Evolutionary conservation across 92 coral and sea anemone species (phyloP).

Genomic region (Porites cylindrica): DNA sequence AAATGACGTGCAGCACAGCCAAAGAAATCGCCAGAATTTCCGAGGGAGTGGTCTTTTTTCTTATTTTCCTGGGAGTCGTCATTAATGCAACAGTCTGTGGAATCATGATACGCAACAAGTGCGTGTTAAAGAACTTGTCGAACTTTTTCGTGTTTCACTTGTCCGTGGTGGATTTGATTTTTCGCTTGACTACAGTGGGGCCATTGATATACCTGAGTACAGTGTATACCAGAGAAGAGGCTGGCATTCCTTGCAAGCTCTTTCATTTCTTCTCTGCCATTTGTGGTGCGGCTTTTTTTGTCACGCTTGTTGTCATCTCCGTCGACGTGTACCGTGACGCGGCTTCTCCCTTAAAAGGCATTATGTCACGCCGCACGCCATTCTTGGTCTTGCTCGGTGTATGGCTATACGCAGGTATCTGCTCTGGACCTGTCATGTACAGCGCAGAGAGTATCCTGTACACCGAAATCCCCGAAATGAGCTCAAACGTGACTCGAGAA

Average conservation of each 20-base stretch:
- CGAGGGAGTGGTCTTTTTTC: conserved; percentile 21
- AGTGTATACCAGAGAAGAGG: conserved; percentile 5
- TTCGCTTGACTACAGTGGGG: conserved; percentile 40
- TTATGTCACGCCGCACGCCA: conserved; percentile 59
- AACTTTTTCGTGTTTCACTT: conserved; percentile 56
- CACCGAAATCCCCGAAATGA: conserved; percentile 54
- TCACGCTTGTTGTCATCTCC: conserved; percentile 39
- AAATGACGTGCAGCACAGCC: conserved; percentile 40
- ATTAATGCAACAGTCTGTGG: conserved; percentile 45
- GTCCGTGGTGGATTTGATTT: conserved; percentile 44
- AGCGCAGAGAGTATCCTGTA: conserved; percentile 59
- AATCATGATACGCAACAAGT: conserved; percentile 42
- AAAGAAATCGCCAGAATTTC: conserved; percentile 24
- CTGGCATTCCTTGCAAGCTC: conserved; percentile 33
- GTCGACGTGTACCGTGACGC: conserved; percentile 53
- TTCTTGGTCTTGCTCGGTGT: conserved; percentile 40
- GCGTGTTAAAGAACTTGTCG: conserved; percentile 52
- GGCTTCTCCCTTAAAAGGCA: conserved; percentile 31
- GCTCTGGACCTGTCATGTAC: conserved; percentile 65
- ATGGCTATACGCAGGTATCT: conserved; percentile 65
- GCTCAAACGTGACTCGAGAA: conserved; percentile 5
- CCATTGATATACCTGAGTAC: conserved; percentile 41
- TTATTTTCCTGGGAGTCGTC: conserved; percentile 32
- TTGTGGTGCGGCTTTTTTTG: conserved; percentile 52
- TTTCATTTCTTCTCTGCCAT: conserved; percentile 32